Base-by-base conservation (phyloP, 2,113 vertebrate genomes). In the Cephalopterus ornatus region DNA sequence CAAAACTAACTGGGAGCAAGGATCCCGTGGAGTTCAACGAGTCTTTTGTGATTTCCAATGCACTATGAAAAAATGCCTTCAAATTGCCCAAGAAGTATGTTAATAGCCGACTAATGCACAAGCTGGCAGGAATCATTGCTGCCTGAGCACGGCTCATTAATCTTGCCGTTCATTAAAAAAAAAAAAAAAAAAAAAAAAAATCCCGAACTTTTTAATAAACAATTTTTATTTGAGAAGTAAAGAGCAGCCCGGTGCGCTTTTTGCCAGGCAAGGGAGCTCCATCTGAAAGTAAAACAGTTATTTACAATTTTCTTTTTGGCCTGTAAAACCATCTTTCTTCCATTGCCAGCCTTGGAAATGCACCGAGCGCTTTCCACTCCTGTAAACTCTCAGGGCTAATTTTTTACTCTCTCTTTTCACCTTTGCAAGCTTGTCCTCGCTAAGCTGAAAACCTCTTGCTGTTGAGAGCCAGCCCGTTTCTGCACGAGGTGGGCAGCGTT, bases 61-160 rank as follows among this genome's bases (percentile, higher is more conserved):
- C 83, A 52, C 92, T 72, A 81, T 32, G 83, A 95, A 82, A 84
- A 84, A 95, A 83, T 19, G 68, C 95, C 79, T 89, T 93, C 89
- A 86, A 97, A 92, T 96, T 92, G 72, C 79, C 92, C 93, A 65
- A 87, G 91, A 95, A 96, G 83, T 94, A 93, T 96, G 88, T 94
- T 94, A 96, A 95, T 96, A 96, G 93, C 95, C 96, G 95, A 96
- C 96, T 96, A 97, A 96, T 96, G 95, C 91, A 96, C 88, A 78
- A 42, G 83, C 92, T 96, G 95, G 93, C 96, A 97, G 91, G 93
- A 89, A 35, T 95, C 88, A 26, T 3, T 94, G 88, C 91, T 95
- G 76, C 80, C 75, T 63, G 79, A 84, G 83, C 80, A 92, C 2
- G 85, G 93, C 65, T 94, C 95, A 95, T 96, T 97, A 94, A 96